Percentiles rank a stretch among this genome's conserved stretches.
Evolutionary conservation across 2,888 invertebrate species (phyloP).

Genomic region (Mimachlamys varia): DNA sequence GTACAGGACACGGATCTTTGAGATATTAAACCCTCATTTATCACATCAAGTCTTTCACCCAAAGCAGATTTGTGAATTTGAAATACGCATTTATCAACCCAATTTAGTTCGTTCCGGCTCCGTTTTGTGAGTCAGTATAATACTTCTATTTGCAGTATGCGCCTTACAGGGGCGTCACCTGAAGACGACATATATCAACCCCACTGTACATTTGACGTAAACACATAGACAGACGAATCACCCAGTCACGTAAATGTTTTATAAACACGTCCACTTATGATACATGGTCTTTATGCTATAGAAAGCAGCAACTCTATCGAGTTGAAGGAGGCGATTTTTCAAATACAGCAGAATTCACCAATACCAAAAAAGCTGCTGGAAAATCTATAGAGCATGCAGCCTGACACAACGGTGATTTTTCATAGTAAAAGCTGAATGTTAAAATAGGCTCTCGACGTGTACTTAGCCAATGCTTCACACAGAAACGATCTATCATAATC

Average conservation of each 20-base stretch:
- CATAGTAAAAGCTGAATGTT: background rate
- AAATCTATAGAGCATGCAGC: background rate
- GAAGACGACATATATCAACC: background rate
- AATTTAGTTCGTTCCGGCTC: background rate
- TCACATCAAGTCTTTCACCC: no score
- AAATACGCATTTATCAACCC: no score
- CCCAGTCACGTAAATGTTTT: background rate
- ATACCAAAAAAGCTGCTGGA: background rate
- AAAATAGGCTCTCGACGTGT: background rate
- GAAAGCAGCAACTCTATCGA: background rate
- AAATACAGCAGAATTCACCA: background rate
- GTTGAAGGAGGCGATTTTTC: background rate
- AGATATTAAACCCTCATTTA: no score
- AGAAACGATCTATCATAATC: background rate
- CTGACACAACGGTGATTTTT: background rate
- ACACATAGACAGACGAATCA: background rate
- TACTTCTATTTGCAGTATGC: background rate
- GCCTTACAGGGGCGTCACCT: background rate
- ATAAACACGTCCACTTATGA: conserved; percentile 5
- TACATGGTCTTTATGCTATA: background rate
- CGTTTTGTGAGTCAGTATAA: background rate
- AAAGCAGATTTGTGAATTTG: no score
- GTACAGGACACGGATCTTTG: no score
- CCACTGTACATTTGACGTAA: background rate
- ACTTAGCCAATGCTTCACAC: background rate